Evolutionary conservation across 2,797 vertebrate species (phyloP), one percentile per base, ranked within the genome.

Genomic region (Calcarius lapponicus): DNA sequence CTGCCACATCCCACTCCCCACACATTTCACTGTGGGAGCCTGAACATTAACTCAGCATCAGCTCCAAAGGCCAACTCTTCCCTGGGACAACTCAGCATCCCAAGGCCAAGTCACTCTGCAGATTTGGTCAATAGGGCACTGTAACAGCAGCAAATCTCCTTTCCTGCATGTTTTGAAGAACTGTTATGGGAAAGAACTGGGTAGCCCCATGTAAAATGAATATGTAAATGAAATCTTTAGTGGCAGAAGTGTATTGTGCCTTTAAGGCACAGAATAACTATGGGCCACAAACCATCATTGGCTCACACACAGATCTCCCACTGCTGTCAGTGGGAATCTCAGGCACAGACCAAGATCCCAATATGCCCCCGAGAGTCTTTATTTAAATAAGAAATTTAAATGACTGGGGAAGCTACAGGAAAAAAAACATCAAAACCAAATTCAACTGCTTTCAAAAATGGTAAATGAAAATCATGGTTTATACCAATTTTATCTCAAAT

Each of bases 161-260:
- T 51, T 51, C n/a, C 34, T 71, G 16, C 64, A 42, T n/a, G 48
- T 78, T 92, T 42, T 56, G 62, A 91, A 86, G 48, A 91, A 87
- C 17, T 83, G 1, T 71, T 78, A 86, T 17, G 36, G 51, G 56
- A 66, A 88, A 74, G 61, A 87, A 76, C 18, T 66, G 54, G 58
- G 45, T 70, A 85, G 47, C 26, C 40, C 26, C 42, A 40, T 15
- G 40, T 40, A 65, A 38, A 58, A 38, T 58, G 80, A 92, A 82
- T 85, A 90, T 76, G 85, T 80, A 96, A 93, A 96, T 96, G 58
- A 78, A 92, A 95, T 83, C 88, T 67, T 86, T 93, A 93, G 71
- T 94, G 86, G 79, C 86, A 96, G 90, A 89, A 92, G n/a, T 80
- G 53, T 40, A 80, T 92, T 72, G n/a, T 85, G 95, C 80, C 93